Conservation (phyloP, 2,888 invertebrate species). For the Endotricha flammealis region DNA sequence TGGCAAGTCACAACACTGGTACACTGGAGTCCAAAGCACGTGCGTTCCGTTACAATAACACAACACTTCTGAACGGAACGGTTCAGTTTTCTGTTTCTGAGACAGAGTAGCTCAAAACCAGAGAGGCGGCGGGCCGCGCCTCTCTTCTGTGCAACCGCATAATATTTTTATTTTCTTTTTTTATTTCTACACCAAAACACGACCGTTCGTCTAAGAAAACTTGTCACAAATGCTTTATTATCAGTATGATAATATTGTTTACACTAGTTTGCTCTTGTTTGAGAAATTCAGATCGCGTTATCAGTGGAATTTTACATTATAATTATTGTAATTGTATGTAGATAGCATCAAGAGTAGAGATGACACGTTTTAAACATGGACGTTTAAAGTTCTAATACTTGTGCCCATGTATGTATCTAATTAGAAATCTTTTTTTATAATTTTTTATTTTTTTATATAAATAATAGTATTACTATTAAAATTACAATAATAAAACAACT, state of each 20-base stretch:
- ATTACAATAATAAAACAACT: no score
- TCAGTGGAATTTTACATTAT: constrained; percentile 30
- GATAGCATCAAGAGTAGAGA: constrained; percentile 9
- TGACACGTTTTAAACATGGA: constrained; percentile 8
- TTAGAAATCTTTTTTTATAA: no score
- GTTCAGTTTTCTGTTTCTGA: constrained; percentile 24
- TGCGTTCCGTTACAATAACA: constrained; percentile 18
- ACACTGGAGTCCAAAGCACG: constrained; percentile 10
- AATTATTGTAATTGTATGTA: constrained; percentile 15
- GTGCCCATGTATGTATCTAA: no score
- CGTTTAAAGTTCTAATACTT: no score
- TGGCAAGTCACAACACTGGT: constrained; percentile 5
- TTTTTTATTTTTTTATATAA: no score
- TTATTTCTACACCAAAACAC: constrained; percentile 20
- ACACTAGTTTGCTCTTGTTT: constrained; percentile 23
- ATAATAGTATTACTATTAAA: no score
- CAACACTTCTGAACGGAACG: constrained; percentile 45
- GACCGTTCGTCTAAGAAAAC: constrained; percentile 43
- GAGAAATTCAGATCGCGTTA: constrained; percentile 19
- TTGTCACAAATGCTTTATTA: constrained; percentile 40
- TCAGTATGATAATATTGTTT: constrained; percentile 35
- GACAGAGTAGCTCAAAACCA: constrained; percentile 23
- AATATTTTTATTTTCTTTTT: constrained; percentile 34
- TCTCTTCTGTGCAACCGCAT: constrained; percentile 56
- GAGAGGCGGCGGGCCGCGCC: constrained; percentile 56